Conservation (phyloP, 1,140 invertebrate genomes). For the Diploscapter pachys region DNA sequence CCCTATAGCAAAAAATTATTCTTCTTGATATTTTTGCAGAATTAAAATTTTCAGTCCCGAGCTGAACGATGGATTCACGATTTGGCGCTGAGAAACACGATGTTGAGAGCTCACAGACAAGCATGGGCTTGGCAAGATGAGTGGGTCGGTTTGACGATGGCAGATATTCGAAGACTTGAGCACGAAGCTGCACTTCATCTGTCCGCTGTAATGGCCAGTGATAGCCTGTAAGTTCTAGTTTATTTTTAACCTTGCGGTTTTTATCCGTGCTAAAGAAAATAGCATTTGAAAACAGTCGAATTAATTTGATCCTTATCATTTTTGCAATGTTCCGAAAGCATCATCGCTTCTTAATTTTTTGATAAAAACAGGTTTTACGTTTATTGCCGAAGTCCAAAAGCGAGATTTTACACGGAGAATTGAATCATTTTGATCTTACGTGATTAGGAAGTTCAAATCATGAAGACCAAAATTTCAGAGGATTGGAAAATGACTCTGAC, state of each 20-base stretch:
- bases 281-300: no score
- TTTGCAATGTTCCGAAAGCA: no score
- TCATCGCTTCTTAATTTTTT: no score
- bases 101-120: conserved; percentile 93
- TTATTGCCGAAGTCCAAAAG: no score
- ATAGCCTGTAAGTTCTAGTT: not conserved
- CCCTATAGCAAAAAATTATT: not conserved
- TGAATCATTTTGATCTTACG: no score
- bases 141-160: conserved; percentile 89
- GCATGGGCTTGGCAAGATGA: conserved; percentile 99
- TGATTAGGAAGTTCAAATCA: no score
- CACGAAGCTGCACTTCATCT: conserved; percentile 75
- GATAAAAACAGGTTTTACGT: no score
- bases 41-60: conserved; percentile 73
- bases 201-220: conserved; percentile 44
- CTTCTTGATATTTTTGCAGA: not conserved
- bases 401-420: no score
- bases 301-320: no score
- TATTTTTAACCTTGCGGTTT: no score
- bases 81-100: conserved; percentile 84
- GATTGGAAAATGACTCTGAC: conserved; percentile 37
- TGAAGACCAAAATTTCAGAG: not conserved
- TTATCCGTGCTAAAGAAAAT: no score
- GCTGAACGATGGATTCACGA: conserved; percentile 98
- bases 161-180: conserved; percentile 91